Evolutionary conservation across 2,888 invertebrate species (phyloP).

Genomic region (Apodemia hepburni): DNA sequence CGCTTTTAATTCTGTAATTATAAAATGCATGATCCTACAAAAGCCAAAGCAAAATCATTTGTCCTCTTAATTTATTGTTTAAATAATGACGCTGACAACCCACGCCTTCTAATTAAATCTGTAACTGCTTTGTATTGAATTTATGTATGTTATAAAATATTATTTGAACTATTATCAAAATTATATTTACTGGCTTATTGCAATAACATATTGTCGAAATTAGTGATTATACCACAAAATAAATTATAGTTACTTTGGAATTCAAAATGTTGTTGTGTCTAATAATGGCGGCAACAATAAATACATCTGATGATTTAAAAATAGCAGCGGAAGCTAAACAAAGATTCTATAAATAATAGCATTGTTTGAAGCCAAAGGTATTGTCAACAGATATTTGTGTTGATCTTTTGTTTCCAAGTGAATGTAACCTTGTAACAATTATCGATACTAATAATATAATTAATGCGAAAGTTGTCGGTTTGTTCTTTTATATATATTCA

Average conservation of each 20-base stretch:
- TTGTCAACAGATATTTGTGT: slow-evolving; percentile 30
- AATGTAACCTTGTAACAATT: slow-evolving; percentile 2
- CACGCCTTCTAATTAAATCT: slow-evolving; percentile 28
- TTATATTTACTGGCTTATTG: slow-evolving; percentile 14
- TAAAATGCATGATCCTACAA: slow-evolving; percentile 21
- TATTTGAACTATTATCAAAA: slow-evolving; percentile 16
- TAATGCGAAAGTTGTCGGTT: too few relatives aligned
- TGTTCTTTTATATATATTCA: too few relatives aligned
- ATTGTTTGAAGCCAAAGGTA: slow-evolving; percentile 47
- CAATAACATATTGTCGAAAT: not conserved
- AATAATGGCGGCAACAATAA: slow-evolving; percentile 42
- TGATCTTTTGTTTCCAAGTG: slow-evolving; percentile 10
- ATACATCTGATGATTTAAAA: slow-evolving; percentile 43
- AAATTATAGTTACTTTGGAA: slow-evolving; percentile 31
- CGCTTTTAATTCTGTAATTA: not conserved
- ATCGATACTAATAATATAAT: not conserved
- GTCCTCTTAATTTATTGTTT: slow-evolving; percentile 27
- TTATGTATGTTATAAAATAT: slow-evolving; percentile 22
- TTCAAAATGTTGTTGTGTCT: slow-evolving; percentile 35
- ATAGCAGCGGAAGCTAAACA: slow-evolving; percentile 53
- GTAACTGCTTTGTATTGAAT: slow-evolving; percentile 23
- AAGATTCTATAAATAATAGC: slow-evolving; percentile 54
- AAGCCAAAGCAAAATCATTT: slow-evolving; percentile 12
- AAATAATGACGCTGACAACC: slow-evolving; percentile 26
- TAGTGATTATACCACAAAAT: slow-evolving; percentile 53